Evolutionary conservation across 2,113 vertebrate species (phyloP), one percentile per base, ranked within the genome.

Genomic region (Siphamia tubifer): DNA sequence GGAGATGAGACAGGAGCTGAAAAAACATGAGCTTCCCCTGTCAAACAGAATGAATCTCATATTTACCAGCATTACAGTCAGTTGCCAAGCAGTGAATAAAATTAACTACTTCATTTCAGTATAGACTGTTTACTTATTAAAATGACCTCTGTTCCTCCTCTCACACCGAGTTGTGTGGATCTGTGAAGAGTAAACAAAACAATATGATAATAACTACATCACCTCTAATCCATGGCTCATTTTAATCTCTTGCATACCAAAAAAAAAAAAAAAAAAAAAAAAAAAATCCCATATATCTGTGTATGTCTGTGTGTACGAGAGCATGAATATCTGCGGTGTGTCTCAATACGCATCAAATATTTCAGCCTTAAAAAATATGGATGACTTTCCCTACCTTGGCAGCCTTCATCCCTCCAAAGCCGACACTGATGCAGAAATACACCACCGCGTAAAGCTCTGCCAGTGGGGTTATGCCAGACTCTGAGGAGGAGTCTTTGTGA

Each of bases 391-490:
- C 58, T 65, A 78, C 68, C 76, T 86, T 80, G 83, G 83, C 85
- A 84, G 73, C 67, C 69, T 74, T 73, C 79, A 88, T 84, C 70
- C 55, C 53, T 81, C 70, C 76, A 74, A 83, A 86, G 77, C 77
- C 35, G 55, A 82, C 79, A 74, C 51, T 77, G 77, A 79, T 77
- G 68, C 85, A 86, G 77, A 83, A 87, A 87, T 80, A 84, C 73
- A 74, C 70, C 70, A 54, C 19, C 32, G 56, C 74, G 58, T 64
- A 68, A 68, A 83, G 73, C 68, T 74, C 72, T 78, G 81, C 72
- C 79, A 68, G 58, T 76, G 70, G 63, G 81, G 82, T 77, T 77
- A 71, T 65, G 74, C 77, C 77, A 77, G 62, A 78, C 65, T 77
- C 70, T 2, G 62, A 79, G 74, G 73, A 85, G 61, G 65, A 74